Base-by-base conservation (phyloP, 2,113 vertebrate genomes). In the Silurus glanis region DNA sequence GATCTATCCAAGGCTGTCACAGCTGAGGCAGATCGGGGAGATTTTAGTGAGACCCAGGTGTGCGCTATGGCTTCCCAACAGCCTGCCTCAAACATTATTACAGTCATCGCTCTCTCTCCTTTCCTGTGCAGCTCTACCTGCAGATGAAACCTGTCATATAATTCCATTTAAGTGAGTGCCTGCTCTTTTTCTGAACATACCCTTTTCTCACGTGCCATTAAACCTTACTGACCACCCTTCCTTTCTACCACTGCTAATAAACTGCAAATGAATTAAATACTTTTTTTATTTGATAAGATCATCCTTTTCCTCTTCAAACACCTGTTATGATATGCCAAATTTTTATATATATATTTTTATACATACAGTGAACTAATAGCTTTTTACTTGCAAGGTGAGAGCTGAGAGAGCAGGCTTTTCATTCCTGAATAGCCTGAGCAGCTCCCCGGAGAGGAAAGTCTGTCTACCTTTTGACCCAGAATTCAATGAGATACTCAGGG, bases 231-330 rank as follows among this genome's bases (percentile, higher is more conserved):
- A 72, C 83, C 82, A 62, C 66, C 67, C 47, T 80, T 51, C 49
- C 53, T 17, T 8, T 72, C 67, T 74, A 17, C 37, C 47, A 49
- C 69, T 45, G 37, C 86, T 76, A 62, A 83, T 66, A 72, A 82
- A 87, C 79, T 62, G 62, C 76, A 56, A 89, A 87, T 86, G 69
- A 56, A 86, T 37, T 37, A 86, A 86, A 53, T 12, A 84, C 56
- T 86, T 84, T 85, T 59, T 74, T 51, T 62, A n/a, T 59, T 81
- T 87, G 21, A 69, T 4, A 8, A 28, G 14, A 72, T 69, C 62
- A 84, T 83, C 69, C 82, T 83, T 83, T 91, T 90, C 89, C 80
- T 66, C 75, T 25, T 85, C 84, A 81, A 91, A 91, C 91, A 91
- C 88, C 83, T 64, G 82, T 88, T 92, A 86, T 89, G 78, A 92